Base-by-base conservation (phyloP, 2,113 vertebrate species). In the Mus pahari region DNA sequence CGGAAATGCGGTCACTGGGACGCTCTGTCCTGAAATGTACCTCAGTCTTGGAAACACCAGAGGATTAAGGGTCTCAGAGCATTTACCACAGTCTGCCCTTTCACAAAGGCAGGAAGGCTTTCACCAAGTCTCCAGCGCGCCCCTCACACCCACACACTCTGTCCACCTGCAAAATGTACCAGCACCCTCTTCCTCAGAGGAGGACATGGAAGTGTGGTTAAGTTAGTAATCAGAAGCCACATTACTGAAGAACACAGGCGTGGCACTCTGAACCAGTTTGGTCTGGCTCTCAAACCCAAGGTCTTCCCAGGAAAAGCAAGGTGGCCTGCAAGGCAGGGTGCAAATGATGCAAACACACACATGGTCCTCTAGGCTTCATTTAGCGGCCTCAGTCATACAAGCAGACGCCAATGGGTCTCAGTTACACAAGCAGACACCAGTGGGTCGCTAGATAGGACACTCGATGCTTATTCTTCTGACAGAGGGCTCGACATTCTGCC, bases 241-340 rank as follows among this genome's bases (percentile, higher is more conserved):
- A 82, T 14, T 91, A 90, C 50, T 39, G 58, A 22, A 78, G 31
- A 89, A 33, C 22, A 88, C 7, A 81, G n/a, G n/a, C 86, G 7
- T 31, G 28, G 50, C 88, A 55, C 90, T 94, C 66, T 81, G 11
- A 94, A 86, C 75, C 31, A 84, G 64, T 93, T 92, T 58, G 55
- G 24, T 45, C 39, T 70, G 71, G 75, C 45, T 94, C 75, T 58
- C 55, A 93, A 94, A 77, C 42, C 90, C 64, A 92, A 42, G 26
- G 66, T 58, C 84, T 88, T 92, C 64, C 62, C 88, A 94, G 74
- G 88, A 77, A 78, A 91, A 93, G 33, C 78, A 93, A 6, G 1
- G 31, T 68, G 36, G 20, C 42, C 50, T 86, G 96, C 48, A 62
- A 87, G 17, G 89, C 58, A 94, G 68, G 81, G 94, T 91, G 71